phyloP scores from a whole-genome alignment of 2,113 vertebrate genomes.

The Motacilla alba region DNA sequence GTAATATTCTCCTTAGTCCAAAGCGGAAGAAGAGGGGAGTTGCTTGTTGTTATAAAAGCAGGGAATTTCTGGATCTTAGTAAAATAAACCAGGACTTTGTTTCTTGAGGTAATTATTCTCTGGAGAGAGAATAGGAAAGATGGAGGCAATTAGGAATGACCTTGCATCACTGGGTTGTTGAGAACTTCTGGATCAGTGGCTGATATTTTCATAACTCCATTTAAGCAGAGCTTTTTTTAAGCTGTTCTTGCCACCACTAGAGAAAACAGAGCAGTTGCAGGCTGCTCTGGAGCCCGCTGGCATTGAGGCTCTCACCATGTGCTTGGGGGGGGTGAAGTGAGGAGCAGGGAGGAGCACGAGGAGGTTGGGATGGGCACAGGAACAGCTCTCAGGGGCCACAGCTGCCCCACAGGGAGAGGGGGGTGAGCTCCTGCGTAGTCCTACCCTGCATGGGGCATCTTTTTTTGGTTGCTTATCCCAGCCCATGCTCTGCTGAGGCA shows the following conservation, averaged over 20 bases:
- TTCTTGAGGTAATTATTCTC: slow-evolving; percentile 80
- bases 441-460: rapidly evolving
- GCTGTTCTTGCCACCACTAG: slow-evolving; percentile 30
- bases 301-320: background rate
- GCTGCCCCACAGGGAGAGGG: background rate
- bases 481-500: background rate
- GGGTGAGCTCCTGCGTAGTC: background rate
- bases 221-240: slow-evolving; percentile 58
- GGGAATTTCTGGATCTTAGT: slow-evolving; percentile 76
- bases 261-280: slow-evolving; percentile 3
- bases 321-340: background rate
- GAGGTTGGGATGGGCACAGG: background rate
- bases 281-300: background rate
- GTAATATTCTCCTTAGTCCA: slow-evolving; percentile 63
- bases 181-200: slow-evolving; percentile 77
- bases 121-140: slow-evolving; percentile 74
- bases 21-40: slow-evolving; percentile 67
- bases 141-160: slow-evolving; percentile 78
- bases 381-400: background rate
- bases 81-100: slow-evolving; percentile 80
- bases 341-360: rapidly evolving
- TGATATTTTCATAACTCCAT: slow-evolving; percentile 72
- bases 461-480: background rate
- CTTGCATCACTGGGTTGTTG: slow-evolving; percentile 64
- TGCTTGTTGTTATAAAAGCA: slow-evolving; percentile 66